phyloP scores from a whole-genome alignment of 2,797 vertebrate genomes.

The Mareca strepera region DNA sequence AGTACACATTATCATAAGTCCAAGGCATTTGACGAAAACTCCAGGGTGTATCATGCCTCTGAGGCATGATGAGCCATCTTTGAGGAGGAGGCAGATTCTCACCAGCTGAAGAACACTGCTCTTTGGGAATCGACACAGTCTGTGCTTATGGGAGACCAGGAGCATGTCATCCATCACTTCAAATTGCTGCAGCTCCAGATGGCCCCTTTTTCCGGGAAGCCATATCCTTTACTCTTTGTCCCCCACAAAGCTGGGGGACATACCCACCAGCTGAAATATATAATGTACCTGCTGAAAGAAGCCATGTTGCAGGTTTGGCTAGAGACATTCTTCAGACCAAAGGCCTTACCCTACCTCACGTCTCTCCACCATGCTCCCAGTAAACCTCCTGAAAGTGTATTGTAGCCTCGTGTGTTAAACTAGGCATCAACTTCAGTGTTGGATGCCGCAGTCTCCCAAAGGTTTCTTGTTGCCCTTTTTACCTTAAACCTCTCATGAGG shows the following conservation, averaged over 20 bases:
- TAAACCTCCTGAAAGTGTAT: background rate
- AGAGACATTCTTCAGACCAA: background rate
- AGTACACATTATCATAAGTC: background rate
- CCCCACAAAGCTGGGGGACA: background rate
- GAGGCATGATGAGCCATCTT: background rate
- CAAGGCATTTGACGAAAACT: background rate
- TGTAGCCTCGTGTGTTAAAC: background rate
- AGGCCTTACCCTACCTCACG: background rate
- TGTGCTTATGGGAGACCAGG: background rate
- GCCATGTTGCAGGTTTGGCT: background rate
- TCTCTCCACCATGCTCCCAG: background rate
- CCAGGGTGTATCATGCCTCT: background rate
- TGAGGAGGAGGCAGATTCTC: background rate
- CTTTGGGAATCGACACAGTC: background rate
- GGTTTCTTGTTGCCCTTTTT: background rate
- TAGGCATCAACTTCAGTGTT: rapidly evolving
- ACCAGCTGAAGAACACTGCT: background rate
- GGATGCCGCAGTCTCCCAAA: too few species aligned
- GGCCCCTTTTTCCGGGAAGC: background rate
- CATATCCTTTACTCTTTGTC: background rate
- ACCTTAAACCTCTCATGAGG: background rate
- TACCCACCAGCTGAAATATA: too few species aligned
- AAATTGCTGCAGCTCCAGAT: background rate
- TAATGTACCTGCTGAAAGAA: background rate
- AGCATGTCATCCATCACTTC: rapidly evolving